A percentile compares a stretch with the other conserved stretches of the same genome.
phyloP scores from a whole-genome alignment of 2,797 vertebrate species.

The Strix occidentalis region DNA sequence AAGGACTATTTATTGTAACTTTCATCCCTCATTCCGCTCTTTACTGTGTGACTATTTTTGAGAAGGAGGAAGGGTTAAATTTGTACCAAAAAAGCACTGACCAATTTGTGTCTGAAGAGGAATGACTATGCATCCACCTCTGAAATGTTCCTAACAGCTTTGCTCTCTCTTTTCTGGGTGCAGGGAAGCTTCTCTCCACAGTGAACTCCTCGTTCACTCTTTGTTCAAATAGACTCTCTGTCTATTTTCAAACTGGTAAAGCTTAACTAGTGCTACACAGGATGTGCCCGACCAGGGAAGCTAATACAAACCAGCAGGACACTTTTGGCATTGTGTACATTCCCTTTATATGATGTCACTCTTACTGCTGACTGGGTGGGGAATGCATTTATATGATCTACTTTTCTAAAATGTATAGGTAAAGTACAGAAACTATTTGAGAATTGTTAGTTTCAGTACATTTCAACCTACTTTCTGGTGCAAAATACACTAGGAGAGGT shows the following conservation, averaged over 20 bases:
- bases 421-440: background rate
- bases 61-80: background rate
- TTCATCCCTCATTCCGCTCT: background rate
- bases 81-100: background rate
- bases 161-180: background rate
- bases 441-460: background rate
- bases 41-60: background rate
- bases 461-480: background rate
- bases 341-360: constrained; percentile 69
- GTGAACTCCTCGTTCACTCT: background rate
- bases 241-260: constrained; percentile 15
- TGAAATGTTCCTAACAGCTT: background rate
- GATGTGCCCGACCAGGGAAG: constrained; percentile 28
- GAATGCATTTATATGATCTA: background rate
- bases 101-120: background rate
- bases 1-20: background rate
- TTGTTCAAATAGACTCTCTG: background rate
- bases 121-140: background rate
- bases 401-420: background rate
- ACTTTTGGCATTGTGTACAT: constrained; percentile 50
- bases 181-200: background rate
- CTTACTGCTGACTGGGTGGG: background rate
- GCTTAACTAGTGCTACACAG: background rate
- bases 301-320: constrained; percentile 71
- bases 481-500: background rate